Conservation (phyloP, 2,797 vertebrate genomes). For the Sebastes paucispinis region DNA sequence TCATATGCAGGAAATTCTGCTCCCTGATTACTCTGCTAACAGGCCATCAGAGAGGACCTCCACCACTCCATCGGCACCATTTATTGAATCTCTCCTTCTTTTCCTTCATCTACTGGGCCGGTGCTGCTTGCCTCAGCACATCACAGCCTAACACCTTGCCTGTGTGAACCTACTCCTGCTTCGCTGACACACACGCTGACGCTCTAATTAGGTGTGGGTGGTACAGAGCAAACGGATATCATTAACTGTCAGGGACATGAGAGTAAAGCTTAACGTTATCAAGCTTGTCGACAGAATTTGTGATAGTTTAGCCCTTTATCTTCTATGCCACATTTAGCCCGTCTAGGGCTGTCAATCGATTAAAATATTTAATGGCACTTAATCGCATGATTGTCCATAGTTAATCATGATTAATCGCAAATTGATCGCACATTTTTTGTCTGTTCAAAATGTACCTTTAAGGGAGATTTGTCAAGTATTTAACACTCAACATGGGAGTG, state of each 20-base stretch:
- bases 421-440: no score
- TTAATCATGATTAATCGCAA: no score
- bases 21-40: constrained; percentile 18
- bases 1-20: constrained; percentile 6
- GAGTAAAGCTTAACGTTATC: constrained; percentile 20
- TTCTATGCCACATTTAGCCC: background rate
- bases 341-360: no score
- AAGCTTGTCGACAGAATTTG: background rate
- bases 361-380: no score
- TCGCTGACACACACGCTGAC: constrained; percentile 45
- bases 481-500: no score
- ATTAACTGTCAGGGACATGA: constrained; percentile 43
- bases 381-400: no score
- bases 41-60: constrained; percentile 4
- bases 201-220: constrained; percentile 56
- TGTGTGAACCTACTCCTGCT: constrained; percentile 23
- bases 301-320: background rate
- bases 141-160: constrained; percentile 56
- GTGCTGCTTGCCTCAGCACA: constrained; percentile 65
- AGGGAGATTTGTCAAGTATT: no score
- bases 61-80: constrained; percentile 29
- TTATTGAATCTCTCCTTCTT: constrained; percentile 46
- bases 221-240: constrained; percentile 32
- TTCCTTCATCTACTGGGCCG: constrained; percentile 12
- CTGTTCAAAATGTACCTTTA: no score